Conservation (phyloP, 2,797 vertebrate genomes). For the Chiroxiphia lanceolata region DNA sequence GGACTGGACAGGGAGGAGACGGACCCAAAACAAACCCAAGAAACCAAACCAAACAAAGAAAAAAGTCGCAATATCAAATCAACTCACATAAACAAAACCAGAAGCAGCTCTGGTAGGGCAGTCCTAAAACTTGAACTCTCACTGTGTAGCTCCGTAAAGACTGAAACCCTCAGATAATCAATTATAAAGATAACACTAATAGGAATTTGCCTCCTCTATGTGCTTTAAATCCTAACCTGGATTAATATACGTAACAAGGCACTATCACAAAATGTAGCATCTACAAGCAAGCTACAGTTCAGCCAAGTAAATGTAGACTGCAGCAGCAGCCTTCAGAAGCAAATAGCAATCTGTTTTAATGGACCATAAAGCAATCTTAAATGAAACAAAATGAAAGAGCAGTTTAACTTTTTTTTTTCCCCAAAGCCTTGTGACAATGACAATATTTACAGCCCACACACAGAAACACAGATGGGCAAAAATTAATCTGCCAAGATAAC, state of each 20-base stretch:
- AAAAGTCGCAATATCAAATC: background rate
- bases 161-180: background rate
- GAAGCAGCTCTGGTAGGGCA: background rate
- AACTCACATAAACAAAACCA: background rate
- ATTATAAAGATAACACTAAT: background rate
- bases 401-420: background rate
- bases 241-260: background rate
- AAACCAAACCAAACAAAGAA: background rate
- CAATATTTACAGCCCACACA: slow-evolving; percentile 23
- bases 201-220: fast-evolving
- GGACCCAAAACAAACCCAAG: background rate
- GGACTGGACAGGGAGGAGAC: too few relatives aligned
- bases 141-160: background rate
- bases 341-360: background rate
- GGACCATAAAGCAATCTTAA: background rate
- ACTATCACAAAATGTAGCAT: background rate
- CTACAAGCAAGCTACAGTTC: background rate
- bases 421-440: background rate
- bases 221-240: background rate
- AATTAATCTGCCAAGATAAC: slow-evolving; percentile 26
- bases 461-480: slow-evolving; percentile 8
- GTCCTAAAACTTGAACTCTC: background rate
- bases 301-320: background rate
- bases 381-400: slow-evolving; percentile 4
- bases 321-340: background rate